phyloP scores from a whole-genome alignment of 2,888 invertebrate genomes.

The Dynastes maya region DNA sequence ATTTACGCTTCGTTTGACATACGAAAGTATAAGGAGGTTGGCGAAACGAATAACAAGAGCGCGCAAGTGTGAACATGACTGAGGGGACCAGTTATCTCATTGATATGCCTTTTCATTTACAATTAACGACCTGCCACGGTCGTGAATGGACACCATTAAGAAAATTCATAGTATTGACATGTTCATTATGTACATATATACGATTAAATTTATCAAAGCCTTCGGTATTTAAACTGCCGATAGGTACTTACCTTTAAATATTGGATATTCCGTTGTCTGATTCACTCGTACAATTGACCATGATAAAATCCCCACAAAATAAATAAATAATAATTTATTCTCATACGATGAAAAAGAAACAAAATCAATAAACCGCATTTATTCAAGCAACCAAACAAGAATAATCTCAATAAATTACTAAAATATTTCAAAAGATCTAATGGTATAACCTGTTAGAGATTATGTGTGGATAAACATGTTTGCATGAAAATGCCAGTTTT shows the following conservation, averaged over 20 bases:
- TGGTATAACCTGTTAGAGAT: no score
- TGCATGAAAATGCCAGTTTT: no score
- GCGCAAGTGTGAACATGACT: conserved; percentile 48
- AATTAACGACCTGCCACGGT: conserved; percentile 57
- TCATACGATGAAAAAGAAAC: no score
- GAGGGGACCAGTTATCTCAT: conserved; percentile 48
- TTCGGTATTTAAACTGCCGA: conserved; percentile 52
- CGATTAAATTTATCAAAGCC: conserved; percentile 56
- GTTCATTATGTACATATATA: conserved; percentile 55
- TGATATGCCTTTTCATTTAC: conserved; percentile 57
- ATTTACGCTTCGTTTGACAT: conserved; percentile 49
- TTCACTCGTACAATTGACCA: conserved; percentile 15
- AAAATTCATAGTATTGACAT: conserved; percentile 57
- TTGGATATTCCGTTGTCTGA: conserved; percentile 10
- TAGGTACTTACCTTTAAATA: conserved; percentile 32
- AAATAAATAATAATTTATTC: no score
- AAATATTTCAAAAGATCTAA: no score
- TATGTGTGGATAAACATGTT: no score
- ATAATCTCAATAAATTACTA: no score
- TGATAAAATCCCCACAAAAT: background rate
- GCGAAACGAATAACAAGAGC: conserved; percentile 48
- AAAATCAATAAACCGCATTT: no score
- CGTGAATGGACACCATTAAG: conserved; percentile 53
- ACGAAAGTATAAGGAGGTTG: background rate
- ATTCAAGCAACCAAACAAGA: no score